phyloP scores from a whole-genome alignment of 1,140 invertebrate genomes.

The Bombyx mori region ASM3026992v2 NC_085118.1:8794001-8794500 shows the following conservation, averaged over 20 bases:
- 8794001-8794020: too few relatives aligned
- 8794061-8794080: too few relatives aligned
- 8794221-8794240: slow-evolving; percentile 76
- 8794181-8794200: neutral
- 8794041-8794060: too few relatives aligned
- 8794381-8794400: slow-evolving; percentile 50
- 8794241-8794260: slow-evolving; percentile 71
- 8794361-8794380: slow-evolving; percentile 73
- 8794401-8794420: slow-evolving; percentile 41
- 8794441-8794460: slow-evolving; percentile 68
- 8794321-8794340: slow-evolving; percentile 74
- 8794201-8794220: slow-evolving; percentile 72
- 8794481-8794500: slow-evolving; percentile 35
- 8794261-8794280: slow-evolving; percentile 70
- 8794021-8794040: too few relatives aligned
- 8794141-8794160: too few relatives aligned
- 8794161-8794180: too few relatives aligned
- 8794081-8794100: too few relatives aligned
- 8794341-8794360: slow-evolving; percentile 74
- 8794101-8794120: too few relatives aligned
- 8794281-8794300: slow-evolving; percentile 75
- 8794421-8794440: slow-evolving; percentile 39
- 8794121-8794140: too few relatives aligned
- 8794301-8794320: slow-evolving; percentile 73
- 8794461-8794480: slow-evolving; percentile 72